Evolutionary conservation across 2,113 vertebrate species (phyloP).

Genomic region (Hemichromis elongatus): DNA sequence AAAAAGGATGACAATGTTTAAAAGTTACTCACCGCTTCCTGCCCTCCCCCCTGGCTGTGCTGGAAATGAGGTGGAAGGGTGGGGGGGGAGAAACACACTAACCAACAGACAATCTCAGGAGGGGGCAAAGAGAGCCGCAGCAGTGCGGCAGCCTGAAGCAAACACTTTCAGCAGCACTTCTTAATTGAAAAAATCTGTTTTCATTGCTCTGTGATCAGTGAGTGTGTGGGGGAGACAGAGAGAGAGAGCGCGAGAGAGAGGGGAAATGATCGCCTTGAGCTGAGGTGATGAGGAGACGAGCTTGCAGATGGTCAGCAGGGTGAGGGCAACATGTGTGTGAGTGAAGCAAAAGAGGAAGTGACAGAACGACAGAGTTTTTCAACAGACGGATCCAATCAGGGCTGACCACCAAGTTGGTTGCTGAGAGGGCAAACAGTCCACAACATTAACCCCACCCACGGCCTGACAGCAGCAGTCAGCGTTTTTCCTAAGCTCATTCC

Average conservation of each 20-base stretch:
- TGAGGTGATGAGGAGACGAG: conserved; percentile 16
- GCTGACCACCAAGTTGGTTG: conserved; percentile 58
- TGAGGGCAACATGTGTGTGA: background rate
- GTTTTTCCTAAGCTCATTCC: conserved; percentile 35
- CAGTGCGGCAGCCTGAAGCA: conserved; percentile 41
- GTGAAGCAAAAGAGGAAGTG: conserved; percentile 9
- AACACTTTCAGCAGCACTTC: conserved; percentile 54
- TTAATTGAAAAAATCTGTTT: conserved; percentile 76
- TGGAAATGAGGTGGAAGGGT: conserved; percentile 23
- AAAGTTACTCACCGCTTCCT: conserved; percentile 68
- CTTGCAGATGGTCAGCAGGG: conserved; percentile 4
- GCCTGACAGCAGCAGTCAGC: conserved; percentile 75
- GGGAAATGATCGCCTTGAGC: background rate
- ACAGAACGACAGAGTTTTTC: conserved; percentile 10
- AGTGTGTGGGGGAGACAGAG: background rate
- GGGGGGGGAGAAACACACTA: background rate
- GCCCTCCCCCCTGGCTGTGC: conserved; percentile 19
- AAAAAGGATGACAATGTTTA: conserved; percentile 45
- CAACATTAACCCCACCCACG: conserved; percentile 62
- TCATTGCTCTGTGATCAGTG: conserved; percentile 41
- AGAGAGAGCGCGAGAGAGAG: background rate
- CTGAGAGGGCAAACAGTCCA: conserved; percentile 50
- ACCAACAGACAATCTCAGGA: conserved; percentile 11
- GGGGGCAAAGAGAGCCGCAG: conserved; percentile 41
- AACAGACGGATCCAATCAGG: conserved; percentile 33